Evolutionary conservation across 2,888 invertebrate genomes (phyloP).

Genomic region (Synanthedon vespiformis): DNA sequence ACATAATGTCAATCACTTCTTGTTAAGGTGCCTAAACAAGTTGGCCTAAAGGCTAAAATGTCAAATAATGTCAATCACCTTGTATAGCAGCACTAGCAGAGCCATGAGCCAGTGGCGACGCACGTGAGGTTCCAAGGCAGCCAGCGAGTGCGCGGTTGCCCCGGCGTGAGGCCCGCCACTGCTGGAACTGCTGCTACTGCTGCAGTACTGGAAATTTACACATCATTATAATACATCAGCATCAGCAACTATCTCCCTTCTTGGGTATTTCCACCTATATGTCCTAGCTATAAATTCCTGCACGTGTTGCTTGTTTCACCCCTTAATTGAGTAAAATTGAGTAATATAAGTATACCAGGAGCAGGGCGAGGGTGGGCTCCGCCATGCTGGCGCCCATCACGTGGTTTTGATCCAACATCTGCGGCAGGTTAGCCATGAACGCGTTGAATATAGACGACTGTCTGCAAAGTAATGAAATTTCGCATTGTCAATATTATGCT

Average conservation of each 20-base stretch:
- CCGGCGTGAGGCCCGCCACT: neutral
- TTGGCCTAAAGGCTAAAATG: too few relatives aligned
- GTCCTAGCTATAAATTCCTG: too few relatives aligned
- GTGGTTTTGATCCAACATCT: slow-evolving; percentile 96
- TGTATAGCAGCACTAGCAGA: slow-evolving; percentile 92
- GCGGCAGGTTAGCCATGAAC: slow-evolving; percentile 92
- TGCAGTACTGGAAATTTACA: slow-evolving; percentile 28
- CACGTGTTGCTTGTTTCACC: too few relatives aligned
- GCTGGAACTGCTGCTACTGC: slow-evolving; percentile 17
- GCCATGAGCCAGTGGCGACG: slow-evolving; percentile 94
- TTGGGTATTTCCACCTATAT: too few relatives aligned
- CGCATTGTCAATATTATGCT: too few relatives aligned
- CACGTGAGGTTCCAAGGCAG: slow-evolving; percentile 87
- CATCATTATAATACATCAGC: neutral
- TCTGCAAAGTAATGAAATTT: slow-evolving; percentile 50
- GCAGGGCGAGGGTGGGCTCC: slow-evolving; percentile 77
- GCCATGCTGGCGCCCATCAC: slow-evolving; percentile 91
- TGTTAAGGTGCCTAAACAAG: slow-evolving; percentile 1
- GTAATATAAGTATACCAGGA: slow-evolving; percentile 7
- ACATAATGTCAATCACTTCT: neutral
- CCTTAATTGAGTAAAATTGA: too few relatives aligned
- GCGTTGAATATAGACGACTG: slow-evolving; percentile 95
- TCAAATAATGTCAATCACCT: slow-evolving; percentile 72
- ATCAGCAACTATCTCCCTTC: too few relatives aligned
- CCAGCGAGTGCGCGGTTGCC: slow-evolving; percentile 78